phyloP scores from a whole-genome alignment of 1,140 invertebrate species.

The Cydia pomonella region DNA sequence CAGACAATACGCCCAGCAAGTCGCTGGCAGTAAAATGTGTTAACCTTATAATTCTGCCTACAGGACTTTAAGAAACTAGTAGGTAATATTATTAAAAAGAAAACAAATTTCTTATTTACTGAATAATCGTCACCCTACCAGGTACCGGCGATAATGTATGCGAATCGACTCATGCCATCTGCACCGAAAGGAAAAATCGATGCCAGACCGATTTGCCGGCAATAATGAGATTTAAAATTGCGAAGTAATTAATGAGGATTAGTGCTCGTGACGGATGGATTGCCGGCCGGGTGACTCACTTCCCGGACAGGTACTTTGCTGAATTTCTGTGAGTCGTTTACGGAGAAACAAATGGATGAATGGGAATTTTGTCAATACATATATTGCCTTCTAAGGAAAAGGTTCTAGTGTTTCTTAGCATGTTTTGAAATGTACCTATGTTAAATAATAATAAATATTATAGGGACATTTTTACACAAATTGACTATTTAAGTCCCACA shows the following conservation, averaged over 20 bases:
- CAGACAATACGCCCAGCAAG: too few relatives aligned
- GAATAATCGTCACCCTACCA: constrained; percentile 57
- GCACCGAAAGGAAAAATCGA: constrained; percentile 63
- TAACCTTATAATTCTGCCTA: too few relatives aligned
- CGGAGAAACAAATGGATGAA: background rate
- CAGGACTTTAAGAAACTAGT: too few relatives aligned
- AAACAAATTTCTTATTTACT: constrained; percentile 6
- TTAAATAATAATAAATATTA: too few relatives aligned
- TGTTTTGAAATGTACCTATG: too few relatives aligned
- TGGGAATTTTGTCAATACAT: background rate
- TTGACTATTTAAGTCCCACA: too few relatives aligned
- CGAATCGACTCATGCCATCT: constrained; percentile 53
- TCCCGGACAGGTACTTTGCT: constrained; percentile 5
- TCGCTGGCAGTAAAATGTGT: too few relatives aligned
- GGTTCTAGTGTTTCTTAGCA: too few relatives aligned
- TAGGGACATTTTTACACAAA: too few relatives aligned
- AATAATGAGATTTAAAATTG: constrained; percentile 77
- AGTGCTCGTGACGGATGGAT: constrained; percentile 43
- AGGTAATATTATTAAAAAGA: background rate
- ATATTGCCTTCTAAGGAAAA: too few relatives aligned
- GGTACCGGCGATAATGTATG: constrained; percentile 65
- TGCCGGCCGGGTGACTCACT: constrained; percentile 6
- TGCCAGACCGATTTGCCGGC: constrained; percentile 67
- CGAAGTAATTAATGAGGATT: constrained; percentile 73
- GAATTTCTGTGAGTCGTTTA: background rate